Percentiles rank a stretch among this genome's conserved stretches.
Evolutionary conservation across 2,797 vertebrate species (phyloP).

Genomic region (Lutjanus argentimaculatus): DNA sequence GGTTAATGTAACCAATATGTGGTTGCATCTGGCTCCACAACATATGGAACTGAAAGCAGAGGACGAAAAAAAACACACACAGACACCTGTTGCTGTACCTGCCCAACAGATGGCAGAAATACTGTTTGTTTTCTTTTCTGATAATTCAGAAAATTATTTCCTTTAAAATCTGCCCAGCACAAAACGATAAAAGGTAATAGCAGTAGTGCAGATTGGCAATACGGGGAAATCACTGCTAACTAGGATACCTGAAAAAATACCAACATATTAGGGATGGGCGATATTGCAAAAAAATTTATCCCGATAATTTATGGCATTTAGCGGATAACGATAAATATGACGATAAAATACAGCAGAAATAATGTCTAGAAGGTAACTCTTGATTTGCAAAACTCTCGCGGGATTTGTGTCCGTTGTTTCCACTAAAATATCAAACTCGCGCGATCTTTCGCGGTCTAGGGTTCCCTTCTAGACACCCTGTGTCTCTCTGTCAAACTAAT

Average conservation of each 20-base stretch:
- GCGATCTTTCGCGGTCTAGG: too few species aligned
- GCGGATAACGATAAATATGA: too few species aligned
- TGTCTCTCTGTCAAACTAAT: too few species aligned
- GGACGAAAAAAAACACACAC: neutral
- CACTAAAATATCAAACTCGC: too few species aligned
- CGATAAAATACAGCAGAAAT: too few species aligned
- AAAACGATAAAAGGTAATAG: neutral
- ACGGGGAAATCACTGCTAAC: neutral
- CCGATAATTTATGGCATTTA: too few species aligned
- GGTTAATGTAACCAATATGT: conserved; percentile 15
- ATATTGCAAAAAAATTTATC: too few species aligned
- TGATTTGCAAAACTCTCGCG: too few species aligned
- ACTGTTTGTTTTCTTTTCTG: neutral
- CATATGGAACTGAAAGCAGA: conserved; percentile 9
- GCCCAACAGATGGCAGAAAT: conserved; percentile 19
- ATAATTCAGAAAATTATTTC: neutral
- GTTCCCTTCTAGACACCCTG: too few species aligned
- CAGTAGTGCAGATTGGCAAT: neutral
- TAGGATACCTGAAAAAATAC: neutral
- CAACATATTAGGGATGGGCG: too few species aligned
- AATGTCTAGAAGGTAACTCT: too few species aligned
- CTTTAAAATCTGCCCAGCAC: neutral
- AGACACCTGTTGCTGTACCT: neutral
- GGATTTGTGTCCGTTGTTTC: too few species aligned
- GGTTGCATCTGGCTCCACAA: conserved; percentile 2